These are phyloP conservation scores for Hydraecia micacea DNA, from an alignment of 2,888 invertebrate species.

Conservation along the genomic window DNA sequence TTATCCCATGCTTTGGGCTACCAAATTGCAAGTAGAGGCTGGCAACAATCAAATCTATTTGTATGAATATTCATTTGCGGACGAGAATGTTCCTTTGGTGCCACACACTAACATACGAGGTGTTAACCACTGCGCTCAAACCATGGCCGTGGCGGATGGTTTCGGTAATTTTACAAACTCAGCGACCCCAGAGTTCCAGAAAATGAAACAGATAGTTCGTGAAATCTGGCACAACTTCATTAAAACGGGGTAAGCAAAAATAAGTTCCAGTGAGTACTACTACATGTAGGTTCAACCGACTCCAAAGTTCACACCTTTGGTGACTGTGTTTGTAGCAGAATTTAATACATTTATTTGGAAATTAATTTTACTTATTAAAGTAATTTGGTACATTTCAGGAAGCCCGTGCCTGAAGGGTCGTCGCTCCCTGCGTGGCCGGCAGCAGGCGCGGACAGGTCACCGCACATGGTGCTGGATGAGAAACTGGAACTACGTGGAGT, in stretches of 20 bases:
- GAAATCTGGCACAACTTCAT: conserved; percentile 76
- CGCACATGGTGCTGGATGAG: conserved; percentile 68
- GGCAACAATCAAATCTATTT: conserved; percentile 76
- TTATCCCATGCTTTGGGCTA: conserved; percentile 68
- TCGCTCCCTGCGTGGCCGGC: conserved; percentile 68
- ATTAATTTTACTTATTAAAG: too few relatives aligned
- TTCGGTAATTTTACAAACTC: neutral
- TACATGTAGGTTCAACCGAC: too few relatives aligned
- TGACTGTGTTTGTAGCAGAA: too few relatives aligned
- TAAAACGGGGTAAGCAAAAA: conserved; percentile 52
- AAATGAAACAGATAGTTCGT: conserved; percentile 67
- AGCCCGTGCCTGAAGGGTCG: conserved; percentile 70
- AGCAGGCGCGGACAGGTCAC: conserved; percentile 59
- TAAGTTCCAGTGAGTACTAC: too few relatives aligned
- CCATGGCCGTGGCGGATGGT: conserved; percentile 62
- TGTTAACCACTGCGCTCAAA: conserved; percentile 73
- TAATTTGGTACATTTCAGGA: conserved; percentile 57
- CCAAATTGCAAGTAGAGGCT: conserved; percentile 70
- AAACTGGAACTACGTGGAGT: conserved; percentile 61
- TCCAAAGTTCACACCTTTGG: too few relatives aligned
- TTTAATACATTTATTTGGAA: too few relatives aligned
- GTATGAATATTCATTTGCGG: conserved; percentile 75
- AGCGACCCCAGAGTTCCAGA: conserved; percentile 61
- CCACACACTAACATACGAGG: conserved; percentile 68
- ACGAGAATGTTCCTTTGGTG: conserved; percentile 64